Base-by-base conservation (phyloP, 2,797 vertebrate species). In the Antrozous pallidus region DNA sequence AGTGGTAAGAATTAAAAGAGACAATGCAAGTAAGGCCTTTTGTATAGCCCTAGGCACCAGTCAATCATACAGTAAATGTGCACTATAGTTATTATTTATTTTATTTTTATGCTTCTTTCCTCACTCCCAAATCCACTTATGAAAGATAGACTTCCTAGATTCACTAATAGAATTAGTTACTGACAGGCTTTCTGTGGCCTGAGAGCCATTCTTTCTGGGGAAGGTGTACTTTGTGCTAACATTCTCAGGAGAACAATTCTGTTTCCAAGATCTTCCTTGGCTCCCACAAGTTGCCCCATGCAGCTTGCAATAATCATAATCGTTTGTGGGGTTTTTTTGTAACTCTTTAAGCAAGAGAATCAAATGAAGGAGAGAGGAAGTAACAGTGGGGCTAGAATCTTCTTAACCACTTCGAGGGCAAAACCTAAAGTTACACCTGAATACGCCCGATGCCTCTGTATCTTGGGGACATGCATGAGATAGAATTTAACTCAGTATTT, bases 201-300 rank as follows among this genome's bases (percentile, higher is more conserved):
- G 58, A 40, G 33, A 95, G 45, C 22, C 47, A 71, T 94, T 94
- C 49, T 89, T 94, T 91, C 67, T 91, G 71, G 54, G 45, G 90
- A 90, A 81, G 42, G 28, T 88, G 61, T 88, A 87, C 31, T 88
- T 93, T 83, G 18, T 51, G 6, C 36, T 83, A 13, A 69, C 36
- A 71, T 84, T 94, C 58, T 94, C 13, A 73, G 49, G 17, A 63
- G 77, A 77, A 84, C 45, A 80, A 31, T 92, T 92, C 33, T 87
- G 26, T 94, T 90, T 80, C 56, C 31, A 82, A 79, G 31, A 61
- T 91, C 79, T 88, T 88, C 10, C 56, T 70, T 94, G 67, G 58
- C 28, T 83, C 40, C 80, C 12, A 49, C 67, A 42, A 77, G 33
- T 83, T 92, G 47, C 45, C 26, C 22, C 58, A 40, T 71, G 45